Evolutionary conservation across 2,113 vertebrate species (phyloP), one percentile per base, ranked within the genome.

Genomic region (Ammodytes dubius): DNA sequence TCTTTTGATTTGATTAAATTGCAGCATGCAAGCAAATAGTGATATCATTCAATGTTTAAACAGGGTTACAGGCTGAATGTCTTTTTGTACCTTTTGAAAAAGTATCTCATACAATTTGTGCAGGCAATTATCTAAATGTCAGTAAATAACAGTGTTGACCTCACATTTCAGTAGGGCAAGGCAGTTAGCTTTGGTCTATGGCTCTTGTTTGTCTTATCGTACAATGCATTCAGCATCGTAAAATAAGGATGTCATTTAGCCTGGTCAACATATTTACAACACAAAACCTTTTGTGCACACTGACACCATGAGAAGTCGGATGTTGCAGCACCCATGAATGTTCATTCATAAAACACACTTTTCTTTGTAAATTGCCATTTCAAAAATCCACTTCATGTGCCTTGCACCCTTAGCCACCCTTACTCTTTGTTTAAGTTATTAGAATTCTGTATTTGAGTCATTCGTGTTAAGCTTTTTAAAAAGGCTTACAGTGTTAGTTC

Each of bases 401-500:
- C 63, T 39, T 11, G 2, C 13, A 43, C 6, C 37, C 27, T 63
- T 37, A 46, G 42, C 67, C n/a, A 42, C 17, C 54, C 40, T 46
- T 13, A 15, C 58, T 45, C 53, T 72, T 70, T 61, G 57, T 70
- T 59, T 17, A n/a, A 60, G 59, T 71, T 60, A 77, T 81, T 77
- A 17, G n/a, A 84, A 74, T 81, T 75, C n/a, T 39, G 69, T 87
- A 74, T 87, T 89, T 82, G 54, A 72, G 39, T 63, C 15, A 58
- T 70, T 77, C 2, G 1, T 77, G 54, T 79, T 72, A 46, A 79
- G 75, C 57, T 60, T 86, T 79, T 86, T 46, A 43, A 58, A 82
- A 86, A 75, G 56, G 67, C 71, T 87, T 60, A 71, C 43, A 53
- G 76, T 84, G 72, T 89, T 88, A 49, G 50, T 65, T 72, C 61